phyloP scores from a whole-genome alignment of 1,140 invertebrate genomes.

The Sminthurinus signatus region DNA sequence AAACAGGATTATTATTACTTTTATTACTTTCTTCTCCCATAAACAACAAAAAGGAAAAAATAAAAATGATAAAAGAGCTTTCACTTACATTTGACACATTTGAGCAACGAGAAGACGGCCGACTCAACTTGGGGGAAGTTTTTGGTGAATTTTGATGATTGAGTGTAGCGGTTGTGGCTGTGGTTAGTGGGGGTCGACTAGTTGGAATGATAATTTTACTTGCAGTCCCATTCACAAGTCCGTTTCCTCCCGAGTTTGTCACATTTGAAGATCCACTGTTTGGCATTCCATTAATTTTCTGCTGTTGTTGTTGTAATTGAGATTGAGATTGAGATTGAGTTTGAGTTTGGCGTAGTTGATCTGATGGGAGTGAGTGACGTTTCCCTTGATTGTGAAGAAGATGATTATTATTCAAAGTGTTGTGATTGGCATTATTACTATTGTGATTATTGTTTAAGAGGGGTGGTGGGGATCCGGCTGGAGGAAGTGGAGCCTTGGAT shows the following conservation, averaged over 20 bases:
- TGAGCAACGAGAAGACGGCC: constrained; percentile 7
- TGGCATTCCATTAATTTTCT: too few species aligned
- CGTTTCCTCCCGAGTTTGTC: neutral
- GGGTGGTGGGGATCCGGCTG: neutral
- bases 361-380: too few species aligned
- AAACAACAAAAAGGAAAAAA: neutral
- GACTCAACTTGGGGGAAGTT: constrained; percentile 16
- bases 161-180: constrained; percentile 47
- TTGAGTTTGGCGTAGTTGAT: too few species aligned
- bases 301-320: too few species aligned
- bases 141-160: constrained; percentile 26
- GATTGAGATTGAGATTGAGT: too few species aligned
- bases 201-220: neutral
- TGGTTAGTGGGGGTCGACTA: constrained; percentile 51
- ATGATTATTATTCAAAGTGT: too few species aligned
- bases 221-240: neutral
- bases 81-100: constrained; percentile 21
- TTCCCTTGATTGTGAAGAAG: too few species aligned
- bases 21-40: neutral
- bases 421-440: too few species aligned
- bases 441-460: too few species aligned
- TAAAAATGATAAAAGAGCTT: neutral
- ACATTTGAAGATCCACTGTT: neutral
- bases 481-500: neutral
- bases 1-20: neutral